A percentile compares a stretch with the other conserved stretches of the same genome.
Evolutionary conservation across 2,113 vertebrate species (phyloP).

Genomic region (Perca schrenkii): DNA sequence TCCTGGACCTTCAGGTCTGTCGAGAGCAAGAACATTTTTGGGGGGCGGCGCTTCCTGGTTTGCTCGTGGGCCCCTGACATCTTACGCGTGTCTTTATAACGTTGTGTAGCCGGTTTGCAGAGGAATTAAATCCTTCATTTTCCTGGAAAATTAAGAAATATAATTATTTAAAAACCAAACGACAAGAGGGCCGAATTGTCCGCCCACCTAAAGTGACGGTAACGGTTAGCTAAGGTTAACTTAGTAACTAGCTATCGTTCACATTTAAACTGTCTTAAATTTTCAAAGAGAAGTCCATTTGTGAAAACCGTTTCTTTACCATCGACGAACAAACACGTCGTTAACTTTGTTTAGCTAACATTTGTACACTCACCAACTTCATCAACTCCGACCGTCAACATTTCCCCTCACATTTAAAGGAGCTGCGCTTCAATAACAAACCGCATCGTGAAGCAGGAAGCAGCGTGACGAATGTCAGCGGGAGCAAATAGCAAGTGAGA

Average conservation of each 20-base stretch:
- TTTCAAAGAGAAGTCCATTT: neutral
- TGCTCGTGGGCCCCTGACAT: slow-evolving; percentile 78
- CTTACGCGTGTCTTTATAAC: neutral
- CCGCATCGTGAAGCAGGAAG: slow-evolving; percentile 75
- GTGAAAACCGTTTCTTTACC: neutral
- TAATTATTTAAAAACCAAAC: neutral
- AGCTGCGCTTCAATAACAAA: slow-evolving; percentile 63
- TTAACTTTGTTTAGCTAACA: neutral
- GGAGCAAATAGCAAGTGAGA: slow-evolving; percentile 67
- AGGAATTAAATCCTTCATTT: neutral
- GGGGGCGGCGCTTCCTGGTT: slow-evolving; percentile 70
- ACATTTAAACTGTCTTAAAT: slow-evolving; percentile 15
- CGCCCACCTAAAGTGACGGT: neutral
- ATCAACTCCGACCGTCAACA: slow-evolving; percentile 37
- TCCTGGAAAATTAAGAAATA: neutral
- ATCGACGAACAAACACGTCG: neutral
- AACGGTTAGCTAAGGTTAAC: slow-evolving; percentile 15
- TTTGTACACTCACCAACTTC: slow-evolving; percentile 59
- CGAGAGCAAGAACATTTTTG: slow-evolving; percentile 76
- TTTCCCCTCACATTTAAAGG: slow-evolving; percentile 53
- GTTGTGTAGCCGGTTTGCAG: neutral
- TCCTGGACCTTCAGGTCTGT: slow-evolving; percentile 78
- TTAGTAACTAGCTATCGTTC: neutral
- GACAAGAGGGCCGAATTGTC: neutral
- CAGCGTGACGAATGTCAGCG: slow-evolving; percentile 15